These are phyloP conservation scores for Andrena praecox DNA, from an alignment of 2,888 invertebrate genomes.

Conservation along the genomic window DNA sequence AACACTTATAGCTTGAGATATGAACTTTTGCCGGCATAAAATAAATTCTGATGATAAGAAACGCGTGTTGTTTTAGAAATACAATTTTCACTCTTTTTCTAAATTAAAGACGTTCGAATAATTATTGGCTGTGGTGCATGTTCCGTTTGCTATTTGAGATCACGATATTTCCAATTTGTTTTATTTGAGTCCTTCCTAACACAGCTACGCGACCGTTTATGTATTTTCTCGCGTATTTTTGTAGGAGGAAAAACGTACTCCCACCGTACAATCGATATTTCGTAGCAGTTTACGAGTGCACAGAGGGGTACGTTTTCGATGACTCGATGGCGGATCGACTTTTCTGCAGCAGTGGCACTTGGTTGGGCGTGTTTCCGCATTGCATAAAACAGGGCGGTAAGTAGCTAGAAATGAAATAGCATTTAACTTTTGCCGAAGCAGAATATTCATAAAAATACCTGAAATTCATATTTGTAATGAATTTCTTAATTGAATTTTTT, in stretches of 20 bases:
- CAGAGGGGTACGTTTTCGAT: constrained; percentile 86
- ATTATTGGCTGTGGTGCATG: too few species aligned
- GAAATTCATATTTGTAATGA: neutral
- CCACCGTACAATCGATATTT: constrained; percentile 85
- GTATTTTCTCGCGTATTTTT: constrained; percentile 26
- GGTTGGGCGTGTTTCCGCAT: constrained; percentile 87
- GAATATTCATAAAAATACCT: neutral
- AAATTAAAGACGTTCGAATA: too few species aligned
- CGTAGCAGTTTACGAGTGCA: constrained; percentile 87
- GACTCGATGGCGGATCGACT: constrained; percentile 85
- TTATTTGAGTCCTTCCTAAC: neutral
- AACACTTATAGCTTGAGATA: too few species aligned
- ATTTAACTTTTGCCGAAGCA: neutral
- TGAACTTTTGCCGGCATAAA: too few species aligned
- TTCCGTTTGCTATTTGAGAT: neutral
- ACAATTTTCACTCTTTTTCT: too few species aligned
- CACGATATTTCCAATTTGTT: neutral
- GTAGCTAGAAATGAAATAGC: constrained; percentile 20
- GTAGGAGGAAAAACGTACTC: constrained; percentile 74
- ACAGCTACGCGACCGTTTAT: neutral
- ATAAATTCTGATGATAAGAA: too few species aligned
- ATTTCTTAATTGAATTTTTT: neutral
- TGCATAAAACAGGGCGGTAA: constrained; percentile 82
- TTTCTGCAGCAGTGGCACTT: constrained; percentile 87
- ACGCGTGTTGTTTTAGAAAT: too few species aligned